A percentile compares a stretch with the other conserved stretches of the same genome.
Conservation (phyloP, 2,888 invertebrate genomes). For the Quadroppia sp. region DNA sequence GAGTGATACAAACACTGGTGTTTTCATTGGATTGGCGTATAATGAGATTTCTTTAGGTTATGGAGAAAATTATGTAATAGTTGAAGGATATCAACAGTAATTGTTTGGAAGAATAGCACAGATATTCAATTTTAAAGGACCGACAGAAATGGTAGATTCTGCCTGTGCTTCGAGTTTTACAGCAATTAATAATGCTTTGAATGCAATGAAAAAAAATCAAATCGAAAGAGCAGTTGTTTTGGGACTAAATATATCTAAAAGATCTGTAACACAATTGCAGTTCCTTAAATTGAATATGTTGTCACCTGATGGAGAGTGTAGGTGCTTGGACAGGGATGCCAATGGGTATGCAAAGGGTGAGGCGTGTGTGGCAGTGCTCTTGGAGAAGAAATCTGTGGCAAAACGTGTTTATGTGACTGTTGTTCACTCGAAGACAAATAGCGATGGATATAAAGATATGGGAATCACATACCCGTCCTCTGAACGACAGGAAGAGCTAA, state of each 20-base stretch:
- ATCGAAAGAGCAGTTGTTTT: slow-evolving; percentile 59
- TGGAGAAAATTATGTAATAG: slow-evolving; percentile 54
- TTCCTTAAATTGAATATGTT: slow-evolving; percentile 87
- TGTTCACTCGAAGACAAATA: slow-evolving; percentile 82
- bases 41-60: too few relatives aligned
- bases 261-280: slow-evolving; percentile 62
- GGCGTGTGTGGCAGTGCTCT: slow-evolving; percentile 64
- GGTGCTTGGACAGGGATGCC: slow-evolving; percentile 55
- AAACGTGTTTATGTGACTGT: slow-evolving; percentile 78
- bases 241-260: slow-evolving; percentile 56
- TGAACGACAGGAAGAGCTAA: slow-evolving; percentile 64
- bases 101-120: slow-evolving; percentile 54
- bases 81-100: slow-evolving; percentile 48
- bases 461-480: slow-evolving; percentile 75
- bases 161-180: slow-evolving; percentile 93
- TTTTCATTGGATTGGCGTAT: slow-evolving; percentile 94
- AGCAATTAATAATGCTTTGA: slow-evolving; percentile 78
- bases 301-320: slow-evolving; percentile 79
- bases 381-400: slow-evolving; percentile 69
- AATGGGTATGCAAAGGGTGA: slow-evolving; percentile 81
- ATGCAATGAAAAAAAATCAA: slow-evolving; percentile 72
- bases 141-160: slow-evolving; percentile 87
- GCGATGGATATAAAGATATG: slow-evolving; percentile 85
- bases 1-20: slow-evolving; percentile 82
- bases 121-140: slow-evolving; percentile 81